Percentiles rank a stretch among this genome's conserved stretches.
Conservation (phyloP, 2,888 invertebrate species). For the Amorpha juglandis region DNA sequence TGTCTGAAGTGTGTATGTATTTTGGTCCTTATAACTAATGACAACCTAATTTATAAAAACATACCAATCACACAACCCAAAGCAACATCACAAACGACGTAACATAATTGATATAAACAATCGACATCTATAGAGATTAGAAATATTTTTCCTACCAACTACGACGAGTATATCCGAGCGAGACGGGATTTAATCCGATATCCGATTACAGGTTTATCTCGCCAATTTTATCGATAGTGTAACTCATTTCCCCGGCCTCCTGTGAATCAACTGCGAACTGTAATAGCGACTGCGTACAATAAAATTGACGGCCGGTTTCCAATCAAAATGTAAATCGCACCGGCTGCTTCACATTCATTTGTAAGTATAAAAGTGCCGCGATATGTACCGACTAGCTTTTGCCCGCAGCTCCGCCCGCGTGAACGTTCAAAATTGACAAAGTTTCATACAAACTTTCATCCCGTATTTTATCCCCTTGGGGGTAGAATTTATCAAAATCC, state of each 20-base stretch:
- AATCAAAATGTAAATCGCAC: conserved; percentile 76
- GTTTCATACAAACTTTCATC: no score
- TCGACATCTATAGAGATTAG: not conserved
- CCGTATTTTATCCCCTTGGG: no score
- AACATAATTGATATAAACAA: not conserved
- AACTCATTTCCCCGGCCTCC: conserved; percentile 46
- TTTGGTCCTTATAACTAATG: no score
- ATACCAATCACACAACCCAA: no score
- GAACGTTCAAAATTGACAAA: no score
- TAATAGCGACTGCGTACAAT: conserved; percentile 51
- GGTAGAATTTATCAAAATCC: no score
- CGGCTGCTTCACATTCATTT: conserved; percentile 59
- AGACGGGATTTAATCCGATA: conserved; percentile 22
- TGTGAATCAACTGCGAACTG: conserved; percentile 54
- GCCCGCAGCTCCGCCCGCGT: no score
- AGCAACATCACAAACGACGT: no score
- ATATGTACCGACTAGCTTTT: not conserved
- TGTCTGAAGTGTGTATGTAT: no score
- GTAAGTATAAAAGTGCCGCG: conserved; percentile 27
- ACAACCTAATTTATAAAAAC: no score
- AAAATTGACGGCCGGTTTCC: conserved; percentile 52
- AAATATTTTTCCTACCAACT: conserved; percentile 1
- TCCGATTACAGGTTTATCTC: conserved; percentile 39
- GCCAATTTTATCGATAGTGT: conserved; percentile 37
- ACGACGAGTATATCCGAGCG: not conserved